Conservation (phyloP, 1,140 invertebrate genomes). For the Trachelipus rathkii region DNA sequence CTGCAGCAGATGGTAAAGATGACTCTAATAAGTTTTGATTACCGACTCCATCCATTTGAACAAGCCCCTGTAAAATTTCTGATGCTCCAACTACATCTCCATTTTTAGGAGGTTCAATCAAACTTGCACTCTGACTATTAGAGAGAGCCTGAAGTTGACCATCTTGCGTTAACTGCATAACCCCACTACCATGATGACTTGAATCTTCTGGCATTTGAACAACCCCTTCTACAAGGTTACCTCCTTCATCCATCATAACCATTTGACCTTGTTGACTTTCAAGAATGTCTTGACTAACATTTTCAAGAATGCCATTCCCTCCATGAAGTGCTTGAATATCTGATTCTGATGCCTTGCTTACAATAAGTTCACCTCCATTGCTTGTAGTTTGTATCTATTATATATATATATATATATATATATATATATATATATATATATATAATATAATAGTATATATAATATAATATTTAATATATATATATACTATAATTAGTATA, state of each 20-base stretch:
- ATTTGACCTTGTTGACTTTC: not conserved
- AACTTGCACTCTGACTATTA: not conserved
- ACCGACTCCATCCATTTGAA: not conserved
- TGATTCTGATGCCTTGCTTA: not conserved
- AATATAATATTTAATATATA: no score
- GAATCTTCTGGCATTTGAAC: not conserved
- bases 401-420: not conserved
- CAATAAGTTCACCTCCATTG: conserved; percentile 5
- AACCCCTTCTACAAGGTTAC: not conserved
- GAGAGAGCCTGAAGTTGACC: not conserved
- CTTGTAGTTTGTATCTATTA: not conserved
- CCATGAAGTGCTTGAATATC: not conserved
- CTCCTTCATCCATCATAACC: conserved; percentile 1
- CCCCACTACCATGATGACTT: not conserved
- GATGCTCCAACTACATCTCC: not conserved
- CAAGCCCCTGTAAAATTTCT: not conserved
- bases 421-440: no score
- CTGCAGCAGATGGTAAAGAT: not conserved
- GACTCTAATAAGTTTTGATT: not conserved
- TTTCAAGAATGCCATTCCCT: not conserved
- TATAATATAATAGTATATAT: no score
- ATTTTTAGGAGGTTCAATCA: not conserved
- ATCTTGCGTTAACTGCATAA: not conserved
- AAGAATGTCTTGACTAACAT: conserved; percentile 5
- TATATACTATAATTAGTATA: no score